Evolutionary conservation across 1,140 invertebrate species (phyloP), one percentile per base, ranked within the genome.

Genomic region (Hycleus cichorii): DNA sequence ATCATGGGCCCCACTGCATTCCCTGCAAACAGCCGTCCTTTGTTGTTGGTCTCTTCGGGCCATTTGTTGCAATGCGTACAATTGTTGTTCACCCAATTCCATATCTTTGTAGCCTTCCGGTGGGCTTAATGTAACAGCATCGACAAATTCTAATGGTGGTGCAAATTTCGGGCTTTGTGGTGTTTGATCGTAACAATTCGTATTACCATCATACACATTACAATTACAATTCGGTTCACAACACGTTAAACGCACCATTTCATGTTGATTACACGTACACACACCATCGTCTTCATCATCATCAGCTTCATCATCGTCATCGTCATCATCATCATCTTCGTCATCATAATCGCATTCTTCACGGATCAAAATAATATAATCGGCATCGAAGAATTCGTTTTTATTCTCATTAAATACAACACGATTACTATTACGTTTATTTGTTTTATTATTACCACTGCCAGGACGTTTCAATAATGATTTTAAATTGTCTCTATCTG

Each of bases 311-410:
- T 87, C 89, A 68, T 91, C 88, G 63, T 82, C 78, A 57, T 83
- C 81, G 65, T 89, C 86, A 66, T 89, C 87, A 44, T 91, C 88
- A 63, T 82, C 78, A 57, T 83, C 81, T 65, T 89, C 86, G 66
- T 89, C 87, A 44, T 87, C 86, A 64, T 86, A 86, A 56, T 87
- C 86, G 62, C 87, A 89, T 68, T 91, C 89, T 66, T 91, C 88
- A 40, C 89, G 83, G 47, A 91, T 89, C 24, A 91, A 75, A 64
- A 92, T 91, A 60, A 92, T 90, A 67, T 92, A 92, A 74, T 92
- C 89, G 2, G 89, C 88, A 54, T 91, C 89, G 71, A 91, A 91
- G 74, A 90, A 91, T 73, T 90, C 88, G 74, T 92, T 92, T 18
- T 86, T 80, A 59, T 85, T 88, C 74, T 92, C 89, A 70, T 91